Base-by-base conservation (phyloP, 2,113 vertebrate genomes). In the Hiodon alosoides region DNA sequence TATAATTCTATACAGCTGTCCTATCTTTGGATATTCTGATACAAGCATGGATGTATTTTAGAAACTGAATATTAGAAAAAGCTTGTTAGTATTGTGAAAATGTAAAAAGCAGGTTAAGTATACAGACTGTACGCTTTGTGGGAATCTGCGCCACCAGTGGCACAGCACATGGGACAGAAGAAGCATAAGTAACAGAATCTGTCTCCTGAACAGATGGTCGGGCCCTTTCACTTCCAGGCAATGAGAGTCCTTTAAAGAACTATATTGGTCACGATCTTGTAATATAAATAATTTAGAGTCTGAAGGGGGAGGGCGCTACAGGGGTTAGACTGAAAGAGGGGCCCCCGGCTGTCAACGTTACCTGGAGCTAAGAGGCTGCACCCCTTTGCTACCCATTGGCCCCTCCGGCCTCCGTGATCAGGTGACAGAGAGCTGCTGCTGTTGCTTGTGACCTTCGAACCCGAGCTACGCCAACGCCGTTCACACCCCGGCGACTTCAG, bases 211-310 rank as follows among this genome's bases (percentile, higher is more conserved):
- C 92, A 93, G 92, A 93, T 93, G 92, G 91, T 88, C 91, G 90
- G 89, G 89, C 89, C 93, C 92, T 91, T 91, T 92, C 90, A 93
- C 85, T 89, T 89, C 86, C 87, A 89, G 87, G 81, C 87, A 90
- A 87, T 89, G 90, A 91, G 89, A 90, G 87, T 92, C 90, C 89
- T 91, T 92, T 86, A 91, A 92, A 92, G 90, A 91, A 92, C 89
- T 90, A 91, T 83, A 92, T 85, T 89, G 90, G 90, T 92, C 90
- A 90, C 85, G 90, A 91, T 87, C 75, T 85, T 86, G 83, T 90
- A 92, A 92, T 91, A 89, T 91, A 92, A 92, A 92, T 92, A 90
- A 92, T 92, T 92, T 93, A 92, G 92, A 92, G 90, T 92, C 90
- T 88, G 82, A 90, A 91, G 91, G 67, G 5, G 13, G 62, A 16